phyloP scores from a whole-genome alignment of 2,888 invertebrate genomes.

The Drosophila aldrichi region DNA sequence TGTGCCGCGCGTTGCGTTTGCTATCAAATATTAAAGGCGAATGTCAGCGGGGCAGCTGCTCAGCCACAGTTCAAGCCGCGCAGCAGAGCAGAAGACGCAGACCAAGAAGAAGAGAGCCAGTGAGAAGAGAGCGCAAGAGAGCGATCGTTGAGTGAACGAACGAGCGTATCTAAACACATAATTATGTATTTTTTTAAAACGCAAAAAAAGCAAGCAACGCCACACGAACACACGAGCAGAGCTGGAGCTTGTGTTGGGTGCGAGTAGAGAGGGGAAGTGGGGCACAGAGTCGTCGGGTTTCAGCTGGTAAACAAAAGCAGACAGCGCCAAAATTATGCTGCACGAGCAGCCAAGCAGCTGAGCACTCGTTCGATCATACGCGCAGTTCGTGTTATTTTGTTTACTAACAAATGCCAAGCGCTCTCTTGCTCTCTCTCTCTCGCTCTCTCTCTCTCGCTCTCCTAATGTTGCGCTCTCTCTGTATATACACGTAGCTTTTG shows the following conservation, averaged over 20 bases:
- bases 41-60: constrained; percentile 63
- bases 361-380: constrained; percentile 61
- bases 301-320: constrained; percentile 63
- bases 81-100: not conserved
- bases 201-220: constrained; percentile 71
- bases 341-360: constrained; percentile 69
- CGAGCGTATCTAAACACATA: constrained; percentile 76
- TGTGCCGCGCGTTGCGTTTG: constrained; percentile 65
- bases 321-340: constrained; percentile 70
- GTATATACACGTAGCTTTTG: constrained; percentile 15
- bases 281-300: not conserved
- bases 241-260: not conserved
- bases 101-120: constrained; percentile 6
- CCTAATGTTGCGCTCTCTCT: constrained; percentile 5
- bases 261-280: not conserved
- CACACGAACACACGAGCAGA: constrained; percentile 13
- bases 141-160: constrained; percentile 10
- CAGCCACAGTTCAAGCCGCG: constrained; percentile 54
- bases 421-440: constrained; percentile 7
- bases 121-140: constrained; percentile 6
- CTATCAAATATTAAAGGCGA: constrained; percentile 80
- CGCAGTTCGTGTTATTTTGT: constrained; percentile 74
- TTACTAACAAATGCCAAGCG: constrained; percentile 71
- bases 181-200: constrained; percentile 82
- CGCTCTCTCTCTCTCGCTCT: constrained; percentile 7